Conservation (phyloP, 2,113 vertebrate species). For the Boulengeromyrus knoepffleri region DNA sequence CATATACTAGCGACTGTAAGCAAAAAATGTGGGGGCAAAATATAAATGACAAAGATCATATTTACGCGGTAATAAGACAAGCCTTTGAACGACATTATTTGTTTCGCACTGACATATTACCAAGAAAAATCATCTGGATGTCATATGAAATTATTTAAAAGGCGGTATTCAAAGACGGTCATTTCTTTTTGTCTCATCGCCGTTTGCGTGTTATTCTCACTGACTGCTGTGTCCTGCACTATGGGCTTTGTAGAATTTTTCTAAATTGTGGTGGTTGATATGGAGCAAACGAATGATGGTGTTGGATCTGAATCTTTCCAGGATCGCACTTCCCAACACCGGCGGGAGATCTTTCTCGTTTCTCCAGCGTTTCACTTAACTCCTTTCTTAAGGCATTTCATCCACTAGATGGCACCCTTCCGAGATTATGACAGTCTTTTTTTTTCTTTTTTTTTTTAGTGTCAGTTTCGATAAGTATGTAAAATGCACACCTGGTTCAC, state of each 20-base stretch:
- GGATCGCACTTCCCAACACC: neutral
- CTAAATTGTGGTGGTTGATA: neutral
- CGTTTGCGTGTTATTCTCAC: neutral
- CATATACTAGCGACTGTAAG: no score
- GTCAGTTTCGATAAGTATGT: neutral
- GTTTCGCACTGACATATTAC: neutral
- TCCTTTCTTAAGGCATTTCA: neutral
- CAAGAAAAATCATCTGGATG: neutral
- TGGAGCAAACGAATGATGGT: neutral
- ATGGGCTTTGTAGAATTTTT: neutral
- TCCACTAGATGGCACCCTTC: constrained; percentile 18
- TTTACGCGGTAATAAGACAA: neutral
- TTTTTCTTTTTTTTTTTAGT: no score
- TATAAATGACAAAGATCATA: neutral
- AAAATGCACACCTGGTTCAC: neutral
- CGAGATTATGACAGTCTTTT: neutral
- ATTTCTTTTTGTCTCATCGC: neutral
- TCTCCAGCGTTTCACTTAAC: neutral
- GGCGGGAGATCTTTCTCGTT: neutral
- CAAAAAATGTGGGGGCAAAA: neutral
- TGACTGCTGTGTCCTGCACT: neutral
- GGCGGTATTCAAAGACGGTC: neutral
- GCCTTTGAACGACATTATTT: neutral
- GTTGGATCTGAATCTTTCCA: neutral
- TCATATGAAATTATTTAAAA: neutral